Evolutionary conservation across 2,113 vertebrate species (phyloP).

Genomic region (Alaudala cheleensis): DNA sequence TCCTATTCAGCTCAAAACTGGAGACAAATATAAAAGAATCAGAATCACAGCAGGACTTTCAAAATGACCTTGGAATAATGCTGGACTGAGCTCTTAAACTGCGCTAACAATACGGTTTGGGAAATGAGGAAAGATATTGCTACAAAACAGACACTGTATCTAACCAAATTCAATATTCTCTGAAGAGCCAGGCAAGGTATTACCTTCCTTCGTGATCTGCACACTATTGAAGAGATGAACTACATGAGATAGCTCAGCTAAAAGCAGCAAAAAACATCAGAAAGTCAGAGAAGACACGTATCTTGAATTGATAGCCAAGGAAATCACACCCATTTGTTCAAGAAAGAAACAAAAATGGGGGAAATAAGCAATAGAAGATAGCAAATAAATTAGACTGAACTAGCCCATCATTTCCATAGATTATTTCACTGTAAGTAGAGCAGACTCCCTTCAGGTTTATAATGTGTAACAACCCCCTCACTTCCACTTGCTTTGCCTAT

Average conservation of each 20-base stretch:
- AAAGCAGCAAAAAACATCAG: slow-evolving; percentile 28
- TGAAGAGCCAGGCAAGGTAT: slow-evolving; percentile 41
- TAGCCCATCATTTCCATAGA: neutral
- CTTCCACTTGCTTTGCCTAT: neutral
- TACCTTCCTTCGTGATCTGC: slow-evolving; percentile 22
- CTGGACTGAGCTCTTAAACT: slow-evolving; percentile 43
- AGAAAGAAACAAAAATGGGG: neutral
- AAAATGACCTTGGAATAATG: slow-evolving; percentile 72
- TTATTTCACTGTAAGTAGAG: neutral
- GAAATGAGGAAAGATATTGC: slow-evolving; percentile 21
- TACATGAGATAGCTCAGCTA: slow-evolving; percentile 20
- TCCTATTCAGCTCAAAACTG: slow-evolving; percentile 63
- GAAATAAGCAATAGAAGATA: neutral
- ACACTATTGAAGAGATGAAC: slow-evolving; percentile 26
- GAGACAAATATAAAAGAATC: slow-evolving; percentile 62
- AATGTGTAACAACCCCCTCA: accelerated
- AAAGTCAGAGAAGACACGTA: neutral
- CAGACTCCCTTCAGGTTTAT: neutral
- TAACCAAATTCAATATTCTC: slow-evolving; percentile 67
- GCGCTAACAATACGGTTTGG: neutral
- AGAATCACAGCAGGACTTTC: slow-evolving; percentile 60
- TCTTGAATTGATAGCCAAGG: neutral
- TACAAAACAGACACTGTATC: slow-evolving; percentile 6
- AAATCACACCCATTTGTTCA: slow-evolving; percentile 15
- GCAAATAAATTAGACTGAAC: neutral